Evolutionary conservation across 2,888 invertebrate species (phyloP), one percentile per base, ranked within the genome.

Genomic region (Venusia cambrica): DNA sequence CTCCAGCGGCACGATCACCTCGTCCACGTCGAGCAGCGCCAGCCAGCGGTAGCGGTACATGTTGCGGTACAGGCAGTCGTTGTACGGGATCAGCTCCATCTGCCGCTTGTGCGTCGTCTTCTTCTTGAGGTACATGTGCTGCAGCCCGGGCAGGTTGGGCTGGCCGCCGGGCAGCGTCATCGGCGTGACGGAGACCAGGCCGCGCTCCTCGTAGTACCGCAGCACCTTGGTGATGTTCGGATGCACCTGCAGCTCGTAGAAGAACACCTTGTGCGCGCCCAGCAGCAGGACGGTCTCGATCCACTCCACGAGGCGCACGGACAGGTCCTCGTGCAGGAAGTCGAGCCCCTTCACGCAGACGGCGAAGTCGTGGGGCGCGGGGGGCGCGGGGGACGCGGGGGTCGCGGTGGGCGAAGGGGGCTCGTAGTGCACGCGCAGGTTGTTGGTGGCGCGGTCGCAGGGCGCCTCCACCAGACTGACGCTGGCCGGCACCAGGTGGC

Each of bases 81-180:
- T 98, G 88, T 98, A 98, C 5, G 97, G 97, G 56, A 98, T 95
- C 40, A 98, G 89, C 79, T 98, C 98, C 83, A 97, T 97, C 73
- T 97, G 95, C 5, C 97, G 89, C 78, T 98, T 98, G 80, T 97
- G 95, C 62, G 96, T 97, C 13, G 95, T 93, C 77, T 97, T 97
- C 70, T 95, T 95, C 36, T 94, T 94, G 28, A 97, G 89, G 68
- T 96, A 97, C 79, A 96, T 89, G 73, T 96, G 96, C 69, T 96
- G 95, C 58, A 97, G 92, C 0, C 93, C 93, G 0, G 96, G 95
- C 17, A 94, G 91, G 74, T 97, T 97, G 0, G 97, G 97, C 65
- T 96, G 95, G 0, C 95, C 95, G 4, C 97, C 96, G 0, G 97
- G 96, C 45, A 97, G 79, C 2, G 95, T 94, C 17, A 97, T 73